Conservation (phyloP, 2,113 vertebrate species). For the Xenopus borealis region DNA sequence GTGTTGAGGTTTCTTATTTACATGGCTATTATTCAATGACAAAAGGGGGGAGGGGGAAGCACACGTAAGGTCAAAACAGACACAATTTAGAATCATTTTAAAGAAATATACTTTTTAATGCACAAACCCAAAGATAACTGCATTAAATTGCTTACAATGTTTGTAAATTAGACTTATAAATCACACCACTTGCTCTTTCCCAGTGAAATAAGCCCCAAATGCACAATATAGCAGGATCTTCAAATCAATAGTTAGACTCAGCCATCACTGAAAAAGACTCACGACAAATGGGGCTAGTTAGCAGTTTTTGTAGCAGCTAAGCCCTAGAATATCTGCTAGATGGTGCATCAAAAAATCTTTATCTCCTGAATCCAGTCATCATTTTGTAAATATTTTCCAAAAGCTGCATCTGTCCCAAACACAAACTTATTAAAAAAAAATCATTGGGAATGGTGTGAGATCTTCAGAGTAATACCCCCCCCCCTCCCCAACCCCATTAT, state of each 20-base stretch:
- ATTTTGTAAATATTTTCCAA: not conserved
- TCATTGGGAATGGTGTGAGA: not conserved
- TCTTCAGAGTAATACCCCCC: not conserved
- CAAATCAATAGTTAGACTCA: not conserved
- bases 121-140: not conserved
- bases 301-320: not conserved
- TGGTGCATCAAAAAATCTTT: not conserved
- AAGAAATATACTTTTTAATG: constrained; percentile 5
- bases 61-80: not conserved
- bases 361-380: not conserved
- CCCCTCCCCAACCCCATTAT: not conserved
- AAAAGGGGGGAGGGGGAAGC: too few species aligned
- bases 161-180: constrained; percentile 28
- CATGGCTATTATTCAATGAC: too few species aligned
- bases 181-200: not conserved
- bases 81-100: not conserved
- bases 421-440: not conserved
- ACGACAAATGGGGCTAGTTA: not conserved
- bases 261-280: not conserved
- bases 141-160: constrained; percentile 2
- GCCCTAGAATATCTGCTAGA: not conserved
- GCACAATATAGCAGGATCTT: not conserved
- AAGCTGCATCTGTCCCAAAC: not conserved
- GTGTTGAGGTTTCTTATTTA: too few species aligned
- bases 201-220: too few species aligned